Percentiles rank a stretch among this genome's conserved stretches.
Conservation (phyloP, 1,140 invertebrate genomes). For the Bactericera cockerelli region DNA sequence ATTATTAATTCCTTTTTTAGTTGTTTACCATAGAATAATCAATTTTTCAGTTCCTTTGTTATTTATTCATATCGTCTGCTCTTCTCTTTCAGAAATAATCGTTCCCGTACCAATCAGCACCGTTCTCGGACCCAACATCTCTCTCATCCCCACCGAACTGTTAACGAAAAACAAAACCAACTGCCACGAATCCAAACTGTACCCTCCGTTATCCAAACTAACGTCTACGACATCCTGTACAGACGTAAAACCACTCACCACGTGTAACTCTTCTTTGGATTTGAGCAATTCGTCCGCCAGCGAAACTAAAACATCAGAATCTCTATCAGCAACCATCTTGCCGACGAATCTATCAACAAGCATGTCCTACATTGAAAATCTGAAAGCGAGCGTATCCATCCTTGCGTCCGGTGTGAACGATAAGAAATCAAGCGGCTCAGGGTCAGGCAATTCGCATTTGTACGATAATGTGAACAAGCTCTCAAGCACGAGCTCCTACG, state of each 20-base stretch:
- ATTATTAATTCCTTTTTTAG: no score
- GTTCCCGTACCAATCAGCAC: not conserved
- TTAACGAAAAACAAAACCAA: not conserved
- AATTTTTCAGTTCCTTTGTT: no score
- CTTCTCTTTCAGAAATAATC: not conserved
- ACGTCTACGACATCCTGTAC: not conserved
- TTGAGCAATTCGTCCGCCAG: not conserved
- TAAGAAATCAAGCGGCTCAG: not conserved
- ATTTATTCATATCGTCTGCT: no score
- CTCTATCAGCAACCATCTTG: no score
- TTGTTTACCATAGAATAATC: no score
- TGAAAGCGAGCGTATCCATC: no score
- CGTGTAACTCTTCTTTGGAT: not conserved
- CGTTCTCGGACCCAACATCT: not conserved
- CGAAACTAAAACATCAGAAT: not conserved
- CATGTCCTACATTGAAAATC: no score
- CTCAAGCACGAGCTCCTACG: not conserved
- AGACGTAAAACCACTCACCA: not conserved
- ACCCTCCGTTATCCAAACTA: not conserved
- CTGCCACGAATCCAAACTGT: not conserved
- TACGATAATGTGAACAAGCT: not conserved
- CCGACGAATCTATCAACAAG: no score
- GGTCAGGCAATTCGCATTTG: no score
- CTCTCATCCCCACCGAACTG: not conserved
- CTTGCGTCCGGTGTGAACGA: not conserved